These are phyloP conservation scores for Camponotus vicinus DNA, from an alignment of 1,140 invertebrate species.

Conservation along the genomic window DNA sequence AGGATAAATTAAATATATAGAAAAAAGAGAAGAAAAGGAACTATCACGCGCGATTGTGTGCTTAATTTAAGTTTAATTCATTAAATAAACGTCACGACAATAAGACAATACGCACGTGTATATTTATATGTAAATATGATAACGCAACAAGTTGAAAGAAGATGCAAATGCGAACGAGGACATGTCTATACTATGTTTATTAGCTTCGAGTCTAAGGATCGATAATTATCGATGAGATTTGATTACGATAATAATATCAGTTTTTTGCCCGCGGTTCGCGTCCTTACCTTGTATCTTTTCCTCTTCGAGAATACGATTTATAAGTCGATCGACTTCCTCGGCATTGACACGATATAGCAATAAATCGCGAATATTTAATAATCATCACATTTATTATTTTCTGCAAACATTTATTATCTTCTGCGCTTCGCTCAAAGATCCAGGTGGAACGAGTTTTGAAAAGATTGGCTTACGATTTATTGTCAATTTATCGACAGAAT, in stretches of 20 bases:
- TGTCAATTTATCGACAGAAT: constrained; percentile 82
- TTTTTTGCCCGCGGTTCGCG: neutral
- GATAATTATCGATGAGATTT: constrained; percentile 11
- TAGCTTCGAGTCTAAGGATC: constrained; percentile 6
- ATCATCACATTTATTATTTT: constrained; percentile 30
- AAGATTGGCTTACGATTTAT: constrained; percentile 85
- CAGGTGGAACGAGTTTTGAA: constrained; percentile 75
- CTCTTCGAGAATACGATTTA: neutral
- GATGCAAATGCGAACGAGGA: constrained; percentile 18
- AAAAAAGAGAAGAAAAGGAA: neutral
- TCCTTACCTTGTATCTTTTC: neutral
- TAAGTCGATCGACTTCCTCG: neutral
- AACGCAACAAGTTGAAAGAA: constrained; percentile 8
- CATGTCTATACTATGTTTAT: neutral
- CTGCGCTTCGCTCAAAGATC: neutral
- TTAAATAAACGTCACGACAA: neutral
- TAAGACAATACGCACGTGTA: constrained; percentile 13
- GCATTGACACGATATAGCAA: neutral
- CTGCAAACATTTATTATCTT: constrained; percentile 24
- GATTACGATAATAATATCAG: neutral
- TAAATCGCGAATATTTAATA: neutral
- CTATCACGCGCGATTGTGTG: neutral
- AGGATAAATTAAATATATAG: neutral
- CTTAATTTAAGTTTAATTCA: neutral
- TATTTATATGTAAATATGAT: constrained; percentile 23